Evolutionary conservation across 2,113 vertebrate genomes (phyloP), one percentile per base, ranked within the genome.

Genomic region (Candoia aspera): DNA sequence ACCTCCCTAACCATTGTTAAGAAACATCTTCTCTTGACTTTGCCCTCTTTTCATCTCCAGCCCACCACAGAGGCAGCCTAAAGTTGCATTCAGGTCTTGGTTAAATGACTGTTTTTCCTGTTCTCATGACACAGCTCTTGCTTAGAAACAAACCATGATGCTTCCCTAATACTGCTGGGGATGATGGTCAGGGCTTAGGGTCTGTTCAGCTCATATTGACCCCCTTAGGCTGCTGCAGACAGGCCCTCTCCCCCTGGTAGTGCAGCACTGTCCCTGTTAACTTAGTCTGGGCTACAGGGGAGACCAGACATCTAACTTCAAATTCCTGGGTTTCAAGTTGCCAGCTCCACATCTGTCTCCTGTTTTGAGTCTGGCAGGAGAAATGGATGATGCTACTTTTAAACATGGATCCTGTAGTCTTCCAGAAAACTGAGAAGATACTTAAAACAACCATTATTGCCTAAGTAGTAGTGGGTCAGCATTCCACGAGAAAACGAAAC

Each of bases 401-500:
- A 29, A 62, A 42, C 24, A 62, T 26, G 60, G 26, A 10, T 29
- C 60, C 26, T 10, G 8, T 29, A 62, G 26, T 26, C 60, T 62
- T 62, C 24, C 60, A 62, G 24, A 26, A 62, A 62, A 23, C 60
- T 26, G 24, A 62, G 26, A 62, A 26, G 0, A 26, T 62, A 29
- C 26, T 62, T 62, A 26, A 62, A 62, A 62, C 24, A 62, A 62
- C 24, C 24, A 62, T 26, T 26, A 62, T 26, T 26, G 60, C 8
- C 24, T 26, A 10, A 26, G 60, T 62, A 62, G 23, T 60, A 60
- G 59, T 24, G 23, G 59, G 23, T 9, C 59, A 60, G 24, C 24
- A 62, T 62, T 62, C 24, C 60, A 62, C 3, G 60, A 26, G 59
- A 62, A 62, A 26, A 62, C 59, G 97, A 2, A 91, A 95, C 37